Evolutionary conservation across 2,797 vertebrate genomes (phyloP), one percentile per base, ranked within the genome.

Genomic region (Coracias cyanogaster): DNA sequence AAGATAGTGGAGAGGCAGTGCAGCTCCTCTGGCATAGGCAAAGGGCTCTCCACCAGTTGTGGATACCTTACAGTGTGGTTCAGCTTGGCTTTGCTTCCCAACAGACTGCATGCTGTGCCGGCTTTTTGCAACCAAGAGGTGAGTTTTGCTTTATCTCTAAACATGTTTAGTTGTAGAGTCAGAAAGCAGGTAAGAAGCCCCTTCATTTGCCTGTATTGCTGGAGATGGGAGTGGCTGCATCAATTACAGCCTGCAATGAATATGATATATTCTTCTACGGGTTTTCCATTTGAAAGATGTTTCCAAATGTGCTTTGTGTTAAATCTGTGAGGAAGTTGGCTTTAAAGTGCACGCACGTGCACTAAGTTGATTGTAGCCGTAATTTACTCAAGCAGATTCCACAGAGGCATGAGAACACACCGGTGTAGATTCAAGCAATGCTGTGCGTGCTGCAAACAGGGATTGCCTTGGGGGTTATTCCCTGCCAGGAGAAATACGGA

Each of bases 391-490:
- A 81, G 46, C 24, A 31, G 33, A 7, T 28, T 52, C 58, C 39
- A 7, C 6, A 22, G 35, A 55, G 58, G 33, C 7, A 8, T 15
- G 9, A 29, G 72, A 76, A 19, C 7, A 19, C 7, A 8, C 9
- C 0, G 0, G 9, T 1, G 35, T 15, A 45, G 15, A 39, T 1
- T 25, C 54, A 10, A 6, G 29, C 0, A 2, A 18, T 6, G 5
- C 29, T 5, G 4, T 8, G 3, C 4, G 37, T 8, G 48, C 12
- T n/a, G 24, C 26, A n/a, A 64, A 29, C 2, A 1, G 84, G 46
- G 37, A 2, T 13, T 8, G 60, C n/a, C 51, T 21, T 8, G 31
- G 72, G 72, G 29, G 20, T 60, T 58, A 37, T 21, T 61, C 48
- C 31, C 74, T 49, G 33, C 9, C 29, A 8, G 74, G 22, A 66